These are phyloP conservation scores for Eulemur coronatus DNA, from an alignment of 2,797 vertebrate species.

Conservation along the genomic window DNA sequence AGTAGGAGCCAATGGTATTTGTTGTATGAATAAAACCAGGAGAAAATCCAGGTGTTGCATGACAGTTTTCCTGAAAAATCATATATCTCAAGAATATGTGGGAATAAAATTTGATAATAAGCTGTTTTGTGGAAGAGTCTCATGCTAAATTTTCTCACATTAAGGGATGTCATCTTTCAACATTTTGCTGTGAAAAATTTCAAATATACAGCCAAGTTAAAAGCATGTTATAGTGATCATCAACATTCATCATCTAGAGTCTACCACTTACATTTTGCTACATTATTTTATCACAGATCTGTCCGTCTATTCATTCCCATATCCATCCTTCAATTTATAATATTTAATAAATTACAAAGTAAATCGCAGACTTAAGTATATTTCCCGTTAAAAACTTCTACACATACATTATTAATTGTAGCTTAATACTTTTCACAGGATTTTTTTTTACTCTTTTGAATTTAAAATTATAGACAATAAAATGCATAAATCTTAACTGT, in stretches of 20 bases:
- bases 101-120: not conserved
- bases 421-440: not conserved
- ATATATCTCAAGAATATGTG: not conserved
- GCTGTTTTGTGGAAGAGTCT: not conserved
- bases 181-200: not conserved
- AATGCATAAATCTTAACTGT: not conserved
- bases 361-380: not conserved
- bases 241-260: not conserved
- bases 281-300: not conserved
- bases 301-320: not conserved
- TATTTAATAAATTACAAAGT: not conserved
- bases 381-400: not conserved
- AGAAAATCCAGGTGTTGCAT: not conserved
- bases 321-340: not conserved
- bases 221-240: not conserved
- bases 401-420: not conserved
- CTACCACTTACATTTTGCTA: not conserved
- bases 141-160: not conserved
- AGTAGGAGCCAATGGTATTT: not conserved
- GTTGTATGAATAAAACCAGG: not conserved
- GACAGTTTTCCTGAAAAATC: not conserved
- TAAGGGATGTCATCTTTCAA: not conserved
- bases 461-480: not conserved
- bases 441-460: not conserved
- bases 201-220: not conserved